phyloP scores from a whole-genome alignment of 2,113 vertebrate species.

The Egretta garzetta region DNA sequence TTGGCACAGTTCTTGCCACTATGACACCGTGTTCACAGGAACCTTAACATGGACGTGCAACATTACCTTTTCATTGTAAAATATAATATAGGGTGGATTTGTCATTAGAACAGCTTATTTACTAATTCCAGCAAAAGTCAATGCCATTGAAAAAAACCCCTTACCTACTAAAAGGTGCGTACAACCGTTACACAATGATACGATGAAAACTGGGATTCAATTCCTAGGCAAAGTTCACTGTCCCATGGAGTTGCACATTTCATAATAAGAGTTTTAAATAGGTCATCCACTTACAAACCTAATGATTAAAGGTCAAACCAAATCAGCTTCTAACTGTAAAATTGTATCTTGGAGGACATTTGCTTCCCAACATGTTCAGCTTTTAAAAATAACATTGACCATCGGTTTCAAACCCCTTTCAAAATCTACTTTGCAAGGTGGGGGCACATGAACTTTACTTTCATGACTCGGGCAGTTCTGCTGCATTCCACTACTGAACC shows the following conservation, averaged over 20 bases:
- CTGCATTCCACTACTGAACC: neutral
- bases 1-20: neutral
- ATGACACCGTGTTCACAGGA: neutral
- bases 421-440: neutral
- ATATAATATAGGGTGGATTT: constrained; percentile 15
- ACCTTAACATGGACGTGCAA: neutral
- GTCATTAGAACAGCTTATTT: constrained; percentile 31
- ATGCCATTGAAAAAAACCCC: neutral
- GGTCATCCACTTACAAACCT: constrained; percentile 38
- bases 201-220: constrained; percentile 64
- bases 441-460: neutral
- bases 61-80: constrained; percentile 11
- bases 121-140: constrained; percentile 36
- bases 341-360: neutral
- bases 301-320: constrained; percentile 44
- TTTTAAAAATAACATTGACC: neutral
- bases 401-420: neutral
- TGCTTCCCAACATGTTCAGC: neutral
- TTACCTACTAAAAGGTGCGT: constrained; percentile 45
- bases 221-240: constrained; percentile 65
- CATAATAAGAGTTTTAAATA: constrained; percentile 62
- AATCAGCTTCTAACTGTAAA: neutral
- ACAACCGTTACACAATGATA: constrained; percentile 57
- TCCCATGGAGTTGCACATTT: constrained; percentile 56
- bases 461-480: neutral